Base-by-base conservation (phyloP, 2,888 invertebrate species). In the Alcis repandata region DNA sequence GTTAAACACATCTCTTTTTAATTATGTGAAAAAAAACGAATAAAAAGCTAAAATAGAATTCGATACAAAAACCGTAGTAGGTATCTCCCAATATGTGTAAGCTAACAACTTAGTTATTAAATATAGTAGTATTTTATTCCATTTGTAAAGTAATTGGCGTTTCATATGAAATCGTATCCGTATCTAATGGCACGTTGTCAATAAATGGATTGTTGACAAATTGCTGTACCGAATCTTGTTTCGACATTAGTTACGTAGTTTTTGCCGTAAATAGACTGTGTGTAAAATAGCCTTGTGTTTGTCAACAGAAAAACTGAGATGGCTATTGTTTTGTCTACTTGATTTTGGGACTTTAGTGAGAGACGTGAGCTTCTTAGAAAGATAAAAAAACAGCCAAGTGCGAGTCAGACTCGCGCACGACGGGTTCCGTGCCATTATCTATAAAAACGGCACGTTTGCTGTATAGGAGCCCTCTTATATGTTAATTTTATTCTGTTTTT, bases 151-250 rank as follows among this genome's bases (percentile, higher is more conserved):
- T 66, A 69, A 68, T 68, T 62, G 62, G 53, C 52, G 56, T 67
- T 68, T 65, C 59, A 48, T 61, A 70, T 41, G 63, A 68, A 67
- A 57, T 33, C 45, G 61, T 68, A 68, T 56, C 72, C 71, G 67
- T 67, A 11, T 46, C 62, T 67, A 72, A 72, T 67, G 33, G 60
- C n/a, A 68, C 53, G 60, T 65, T 72, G 64, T 72, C 68, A 68
- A 64, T 64, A 61, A 59, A 63, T 48, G 15, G 53, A 59, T 58
- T 63, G 59, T 68, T 68, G 63, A 63, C 69, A 67, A 70, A 70
- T 66, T 56, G 13, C 48, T 53, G 48, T 62, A 17, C 38, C 54
- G 52, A 58, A 54, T 59, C 57, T 41, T 48, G 43, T 68, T 67
- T 67, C 63, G 61, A 60, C 68, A 65, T 22, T 33, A 40, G 43